A percentile compares a stretch with the other conserved stretches of the same genome.
These are phyloP conservation scores for Stichopus chloronotus DNA, from an alignment of 35 echinoderm and acorn worm genomes.

Conservation along the genomic window DNA sequence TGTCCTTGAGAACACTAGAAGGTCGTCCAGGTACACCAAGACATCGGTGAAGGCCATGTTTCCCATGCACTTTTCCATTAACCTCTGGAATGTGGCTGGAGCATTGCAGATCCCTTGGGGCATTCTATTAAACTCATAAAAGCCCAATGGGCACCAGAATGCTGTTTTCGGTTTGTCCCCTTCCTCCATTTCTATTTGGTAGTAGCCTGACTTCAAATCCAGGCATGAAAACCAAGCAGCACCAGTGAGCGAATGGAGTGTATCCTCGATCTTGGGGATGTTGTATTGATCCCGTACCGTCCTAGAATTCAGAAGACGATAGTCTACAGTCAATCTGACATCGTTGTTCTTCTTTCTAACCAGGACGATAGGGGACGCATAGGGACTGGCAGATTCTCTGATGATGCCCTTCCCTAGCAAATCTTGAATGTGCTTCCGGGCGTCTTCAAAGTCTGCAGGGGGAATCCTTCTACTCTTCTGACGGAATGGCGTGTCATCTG, in stretches of 20 bases:
- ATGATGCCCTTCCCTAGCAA: constrained; percentile 60
- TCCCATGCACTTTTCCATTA: too few species aligned
- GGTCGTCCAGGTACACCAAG: too few species aligned
- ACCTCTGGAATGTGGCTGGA: too few species aligned
- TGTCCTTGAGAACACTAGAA: too few species aligned
- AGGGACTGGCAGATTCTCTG: constrained; percentile 36
- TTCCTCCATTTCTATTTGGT: too few species aligned
- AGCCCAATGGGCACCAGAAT: too few species aligned
- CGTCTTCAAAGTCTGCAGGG: constrained; percentile 68
- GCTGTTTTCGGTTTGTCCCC: too few species aligned
- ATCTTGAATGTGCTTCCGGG: constrained; percentile 49
- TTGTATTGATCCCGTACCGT: constrained; percentile 58
- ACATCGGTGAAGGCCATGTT: too few species aligned
- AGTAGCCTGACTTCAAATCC: too few species aligned
- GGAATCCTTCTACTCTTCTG: constrained; percentile 52
- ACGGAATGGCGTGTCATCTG: constrained; percentile 64
- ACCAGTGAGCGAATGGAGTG: constrained; percentile 52
- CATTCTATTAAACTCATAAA: too few species aligned
- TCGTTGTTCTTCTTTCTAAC: constrained; percentile 51
- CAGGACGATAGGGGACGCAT: constrained; percentile 56
- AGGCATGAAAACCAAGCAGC: constrained; percentile 67
- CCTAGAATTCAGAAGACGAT: constrained; percentile 47
- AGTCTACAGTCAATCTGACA: constrained; percentile 57
- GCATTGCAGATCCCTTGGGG: too few species aligned
- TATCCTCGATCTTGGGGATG: constrained; percentile 74